Evolutionary conservation across 2,888 invertebrate genomes (phyloP).

Genomic region (Myopa tessellatipennis): DNA sequence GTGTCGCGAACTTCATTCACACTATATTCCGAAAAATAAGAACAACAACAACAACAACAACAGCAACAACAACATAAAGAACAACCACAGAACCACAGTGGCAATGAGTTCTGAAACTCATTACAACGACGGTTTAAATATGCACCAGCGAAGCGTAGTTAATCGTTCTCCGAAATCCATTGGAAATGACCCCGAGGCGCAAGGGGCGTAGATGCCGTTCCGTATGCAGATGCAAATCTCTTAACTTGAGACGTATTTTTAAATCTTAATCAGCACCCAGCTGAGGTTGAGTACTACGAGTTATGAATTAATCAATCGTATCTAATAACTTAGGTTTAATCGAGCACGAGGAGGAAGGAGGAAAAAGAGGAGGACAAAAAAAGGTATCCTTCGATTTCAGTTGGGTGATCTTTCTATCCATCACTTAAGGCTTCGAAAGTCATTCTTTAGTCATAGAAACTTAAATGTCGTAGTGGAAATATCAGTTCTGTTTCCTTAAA

Average conservation of each 20-base stretch:
- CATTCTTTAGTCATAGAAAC: too few relatives aligned
- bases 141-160: neutral
- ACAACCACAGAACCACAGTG: constrained; percentile 6
- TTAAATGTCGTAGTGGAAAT: too few relatives aligned
- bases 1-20: constrained; percentile 7
- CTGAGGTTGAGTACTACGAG: neutral
- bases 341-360: too few relatives aligned
- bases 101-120: constrained; percentile 12
- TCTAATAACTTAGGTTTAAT: too few relatives aligned
- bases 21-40: constrained; percentile 9
- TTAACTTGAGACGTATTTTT: constrained; percentile 6
- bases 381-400: too few relatives aligned
- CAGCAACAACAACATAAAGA: neutral
- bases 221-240: constrained; percentile 7
- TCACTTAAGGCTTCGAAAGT: too few relatives aligned
- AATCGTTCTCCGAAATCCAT: constrained; percentile 15
- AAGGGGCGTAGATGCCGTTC: constrained; percentile 16
- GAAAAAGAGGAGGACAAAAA: too few relatives aligned
- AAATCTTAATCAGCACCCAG: constrained; percentile 23
- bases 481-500: too few relatives aligned
- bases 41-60: neutral
- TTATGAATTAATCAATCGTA: neutral
- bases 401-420: too few relatives aligned
- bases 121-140: constrained; percentile 3
- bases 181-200: neutral